A percentile compares a stretch with the other conserved stretches of the same genome.
phyloP scores from a whole-genome alignment of 1,140 invertebrate species.

The Tenebrio molitor region DNA sequence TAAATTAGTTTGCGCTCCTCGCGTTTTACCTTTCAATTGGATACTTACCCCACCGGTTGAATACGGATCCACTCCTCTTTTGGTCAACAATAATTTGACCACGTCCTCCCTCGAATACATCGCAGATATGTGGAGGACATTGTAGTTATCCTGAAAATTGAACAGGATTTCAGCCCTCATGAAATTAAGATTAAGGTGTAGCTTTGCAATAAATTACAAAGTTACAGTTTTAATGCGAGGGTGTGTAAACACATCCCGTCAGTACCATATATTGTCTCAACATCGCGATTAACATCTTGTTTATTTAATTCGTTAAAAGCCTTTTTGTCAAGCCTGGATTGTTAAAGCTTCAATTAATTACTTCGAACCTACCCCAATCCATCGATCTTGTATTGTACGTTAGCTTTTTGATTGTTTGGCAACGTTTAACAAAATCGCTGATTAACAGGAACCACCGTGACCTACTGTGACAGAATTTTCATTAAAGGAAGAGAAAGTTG shows the following conservation, averaged over 20 bases:
- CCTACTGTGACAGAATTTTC: too few relatives aligned
- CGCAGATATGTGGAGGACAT: constrained; percentile 92
- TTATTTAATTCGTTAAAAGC: constrained; percentile 26
- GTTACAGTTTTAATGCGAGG: too few relatives aligned
- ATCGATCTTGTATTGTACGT: not conserved
- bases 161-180: not conserved
- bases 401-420: not conserved
- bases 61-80: constrained; percentile 91
- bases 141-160: constrained; percentile 89
- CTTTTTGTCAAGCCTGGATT: not conserved
- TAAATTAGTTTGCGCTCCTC: not conserved
- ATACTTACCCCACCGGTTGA: constrained; percentile 91
- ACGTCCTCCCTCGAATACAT: constrained; percentile 96
- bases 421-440: not conserved
- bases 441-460: not conserved
- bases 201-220: too few relatives aligned
- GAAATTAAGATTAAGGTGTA: too few relatives aligned
- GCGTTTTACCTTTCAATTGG: not conserved
- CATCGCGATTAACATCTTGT: not conserved
- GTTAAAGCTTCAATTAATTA: constrained; percentile 17
- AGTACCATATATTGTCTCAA: not conserved
- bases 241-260: too few relatives aligned
- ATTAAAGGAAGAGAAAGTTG: not conserved
- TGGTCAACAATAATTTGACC: constrained; percentile 89
- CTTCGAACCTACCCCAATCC: not conserved